Base-by-base conservation (phyloP, 2,888 invertebrate genomes). In the Kuschelorhynchus macadamiae region DNA sequence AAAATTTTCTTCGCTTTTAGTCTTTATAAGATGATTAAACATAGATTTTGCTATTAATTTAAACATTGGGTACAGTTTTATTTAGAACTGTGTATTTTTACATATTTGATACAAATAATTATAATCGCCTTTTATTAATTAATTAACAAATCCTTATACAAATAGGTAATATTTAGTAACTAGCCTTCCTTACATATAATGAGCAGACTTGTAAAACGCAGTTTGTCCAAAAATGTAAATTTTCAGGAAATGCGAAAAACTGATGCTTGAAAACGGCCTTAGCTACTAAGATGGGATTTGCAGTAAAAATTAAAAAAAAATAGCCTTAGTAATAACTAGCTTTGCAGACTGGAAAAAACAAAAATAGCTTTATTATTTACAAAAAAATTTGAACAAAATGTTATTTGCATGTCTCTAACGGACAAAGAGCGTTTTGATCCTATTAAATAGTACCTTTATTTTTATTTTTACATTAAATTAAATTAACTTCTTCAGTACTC, bases 371-470 rank as follows among this genome's bases (percentile, higher is more conserved):
- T 16, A 32, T 49, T 49, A 59, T 49, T 59, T 25, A 16, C 5
- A 36, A 50, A 50, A 60, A 60, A 5, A 21, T 47, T 0, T 60
- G 60, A 50, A 60, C 39, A 33, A 60, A 60, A 50, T 60, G 39
- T 39, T 50, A 60, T 50, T 60, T 60, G 60, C 60, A 60, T 60
- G 49, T 49, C 60, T 50, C 49, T 36, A 39, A 39, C 39, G 49
- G 59, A 59, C 59, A 59, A 59, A 46, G 21, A 46, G 46, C 59
- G 20, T 12, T 59, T 46, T 59, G 46, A 46, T 56, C 16, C 41
- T 42, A 56, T 41, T 56, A 56, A 41, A 20, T 42, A 56, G 56
- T 42, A 41, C 55, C 41, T 41, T 39, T 20, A 56, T 20, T 16
- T 56, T 46, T 46, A 46, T 59, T 46, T 57, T 21, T 57, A 59